A percentile compares a stretch with the other conserved stretches of the same genome.
Conservation (phyloP, 2,888 invertebrate genomes). For the Epirrhoe alternata region DNA sequence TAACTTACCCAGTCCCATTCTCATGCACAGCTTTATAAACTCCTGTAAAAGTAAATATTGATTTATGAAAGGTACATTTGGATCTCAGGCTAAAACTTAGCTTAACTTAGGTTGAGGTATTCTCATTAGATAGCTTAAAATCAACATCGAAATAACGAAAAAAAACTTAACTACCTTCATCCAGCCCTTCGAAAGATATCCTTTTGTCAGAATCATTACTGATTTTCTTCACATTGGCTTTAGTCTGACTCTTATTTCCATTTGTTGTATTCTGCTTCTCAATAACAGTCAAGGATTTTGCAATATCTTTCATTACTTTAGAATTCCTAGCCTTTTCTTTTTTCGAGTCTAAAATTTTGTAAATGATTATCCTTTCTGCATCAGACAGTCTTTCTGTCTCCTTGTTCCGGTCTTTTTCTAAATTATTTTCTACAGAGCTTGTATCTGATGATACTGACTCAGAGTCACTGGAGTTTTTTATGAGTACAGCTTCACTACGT, state of each 20-base stretch:
- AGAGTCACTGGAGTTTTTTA: conserved; percentile 55
- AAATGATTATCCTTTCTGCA: conserved; percentile 75
- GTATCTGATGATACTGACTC: conserved; percentile 59
- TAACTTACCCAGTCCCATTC: conserved; percentile 71
- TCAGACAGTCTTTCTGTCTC: conserved; percentile 58
- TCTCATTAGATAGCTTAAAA: no score
- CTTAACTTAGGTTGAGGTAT: no score
- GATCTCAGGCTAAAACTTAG: no score
- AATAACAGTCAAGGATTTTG: conserved; percentile 54
- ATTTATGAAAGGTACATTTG: background rate
- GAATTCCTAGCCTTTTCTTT: conserved; percentile 53
- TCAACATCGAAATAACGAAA: no score
- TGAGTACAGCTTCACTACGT: conserved; percentile 55
- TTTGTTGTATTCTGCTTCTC: conserved; percentile 41
- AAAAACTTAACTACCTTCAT: conserved; percentile 56
- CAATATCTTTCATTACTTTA: conserved; percentile 55
- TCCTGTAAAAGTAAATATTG: conserved; percentile 54
- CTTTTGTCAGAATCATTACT: conserved; percentile 43
- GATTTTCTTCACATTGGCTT: conserved; percentile 24
- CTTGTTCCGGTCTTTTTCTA: conserved; percentile 39
- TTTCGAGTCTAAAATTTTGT: conserved; percentile 71
- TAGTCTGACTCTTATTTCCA: conserved; percentile 34
- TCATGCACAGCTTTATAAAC: conserved; percentile 67
- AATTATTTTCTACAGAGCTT: conserved; percentile 59
- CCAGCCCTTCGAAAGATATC: conserved; percentile 57